A percentile compares a stretch with the other conserved stretches of the same genome.
Conservation (phyloP, 64 coral and sea anemone species). For the Porites australiensis region DNA sequence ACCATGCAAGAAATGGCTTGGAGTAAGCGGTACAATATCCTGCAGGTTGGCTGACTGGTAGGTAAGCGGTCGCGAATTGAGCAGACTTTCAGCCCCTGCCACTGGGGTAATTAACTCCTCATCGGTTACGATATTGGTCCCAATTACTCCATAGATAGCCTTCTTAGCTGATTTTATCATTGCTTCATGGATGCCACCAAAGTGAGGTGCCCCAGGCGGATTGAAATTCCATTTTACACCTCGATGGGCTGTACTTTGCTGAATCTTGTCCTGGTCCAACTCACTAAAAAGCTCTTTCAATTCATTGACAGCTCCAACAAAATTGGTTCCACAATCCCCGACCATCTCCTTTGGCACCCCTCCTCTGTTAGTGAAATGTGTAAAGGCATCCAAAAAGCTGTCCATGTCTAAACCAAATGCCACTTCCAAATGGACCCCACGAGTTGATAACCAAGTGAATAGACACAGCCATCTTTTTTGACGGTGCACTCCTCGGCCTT, state of each 20-base stretch:
- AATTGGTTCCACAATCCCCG: slow-evolving; percentile 54
- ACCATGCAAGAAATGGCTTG: slow-evolving; percentile 65
- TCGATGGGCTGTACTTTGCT: background rate
- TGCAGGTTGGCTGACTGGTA: slow-evolving; percentile 51
- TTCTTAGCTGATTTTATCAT: slow-evolving; percentile 70
- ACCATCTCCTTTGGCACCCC: slow-evolving; percentile 59
- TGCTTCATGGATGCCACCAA: slow-evolving; percentile 51
- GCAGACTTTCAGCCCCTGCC: slow-evolving; percentile 13
- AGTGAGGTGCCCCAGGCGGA: slow-evolving; percentile 64
- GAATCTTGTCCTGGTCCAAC: slow-evolving; percentile 41
- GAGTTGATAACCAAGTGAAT: slow-evolving; percentile 37
- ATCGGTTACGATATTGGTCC: slow-evolving; percentile 34
- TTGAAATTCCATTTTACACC: slow-evolving; percentile 59
- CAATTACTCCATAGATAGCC: slow-evolving; percentile 56
- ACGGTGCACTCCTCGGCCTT: slow-evolving; percentile 46
- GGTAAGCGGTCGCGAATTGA: slow-evolving; percentile 49
- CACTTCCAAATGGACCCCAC: background rate
- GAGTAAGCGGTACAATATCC: slow-evolving; percentile 46
- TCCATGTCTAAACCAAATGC: slow-evolving; percentile 30
- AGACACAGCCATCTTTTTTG: slow-evolving; percentile 58
- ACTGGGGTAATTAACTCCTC: slow-evolving; percentile 44
- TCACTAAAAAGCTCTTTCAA: slow-evolving; percentile 32
- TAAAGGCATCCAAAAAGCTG: slow-evolving; percentile 65
- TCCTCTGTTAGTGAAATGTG: slow-evolving; percentile 53
- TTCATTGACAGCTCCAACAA: slow-evolving; percentile 58